These are phyloP conservation scores for Caenorhabditis drosophilae DNA, from an alignment of 2,888 invertebrate species.

Conservation along the genomic window DNA sequence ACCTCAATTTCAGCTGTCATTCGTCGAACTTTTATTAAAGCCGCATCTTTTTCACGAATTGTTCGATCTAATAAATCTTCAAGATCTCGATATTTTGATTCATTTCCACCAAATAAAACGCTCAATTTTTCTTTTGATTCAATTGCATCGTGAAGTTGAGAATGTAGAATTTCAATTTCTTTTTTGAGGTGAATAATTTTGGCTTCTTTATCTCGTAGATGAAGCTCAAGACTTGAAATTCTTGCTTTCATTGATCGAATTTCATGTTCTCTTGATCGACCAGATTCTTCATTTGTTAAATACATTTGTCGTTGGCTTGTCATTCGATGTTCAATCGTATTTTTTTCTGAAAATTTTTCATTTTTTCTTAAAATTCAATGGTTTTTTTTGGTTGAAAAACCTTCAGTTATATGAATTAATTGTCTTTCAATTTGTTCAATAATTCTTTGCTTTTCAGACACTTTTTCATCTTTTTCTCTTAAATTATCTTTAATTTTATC, in stretches of 20 bases:
- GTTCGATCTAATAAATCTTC: constrained; percentile 28
- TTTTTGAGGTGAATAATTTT: constrained; percentile 40
- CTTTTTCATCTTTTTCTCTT: constrained; percentile 20
- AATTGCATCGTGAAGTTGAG: constrained; percentile 21
- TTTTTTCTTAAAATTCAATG: neutral
- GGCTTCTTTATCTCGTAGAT: constrained; percentile 50
- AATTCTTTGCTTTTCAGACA: constrained; percentile 22
- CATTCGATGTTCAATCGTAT: constrained; percentile 41
- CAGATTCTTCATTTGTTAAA: constrained; percentile 50
- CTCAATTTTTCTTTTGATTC: constrained; percentile 17
- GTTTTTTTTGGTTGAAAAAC: neutral
- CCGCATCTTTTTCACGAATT: constrained; percentile 11
- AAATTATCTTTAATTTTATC: constrained; percentile 23
- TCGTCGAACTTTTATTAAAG: constrained; percentile 17
- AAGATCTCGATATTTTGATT: constrained; percentile 24
- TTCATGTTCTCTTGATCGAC: constrained; percentile 40
- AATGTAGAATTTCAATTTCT: constrained; percentile 26
- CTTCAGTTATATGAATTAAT: constrained; percentile 18
- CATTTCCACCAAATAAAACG: constrained; percentile 12
- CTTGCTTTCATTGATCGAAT: constrained; percentile 36
- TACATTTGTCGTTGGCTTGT: constrained; percentile 51
- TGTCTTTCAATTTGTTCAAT: constrained; percentile 26
- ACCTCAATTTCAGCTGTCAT: constrained; percentile 20
- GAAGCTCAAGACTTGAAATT: constrained; percentile 44
- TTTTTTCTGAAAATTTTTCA: constrained; percentile 24